Percentiles rank a stretch among this genome's conserved stretches.
These are phyloP conservation scores for Galleria mellonella DNA, from an alignment of 1,140 invertebrate genomes.

Conservation along the genomic window DNA sequence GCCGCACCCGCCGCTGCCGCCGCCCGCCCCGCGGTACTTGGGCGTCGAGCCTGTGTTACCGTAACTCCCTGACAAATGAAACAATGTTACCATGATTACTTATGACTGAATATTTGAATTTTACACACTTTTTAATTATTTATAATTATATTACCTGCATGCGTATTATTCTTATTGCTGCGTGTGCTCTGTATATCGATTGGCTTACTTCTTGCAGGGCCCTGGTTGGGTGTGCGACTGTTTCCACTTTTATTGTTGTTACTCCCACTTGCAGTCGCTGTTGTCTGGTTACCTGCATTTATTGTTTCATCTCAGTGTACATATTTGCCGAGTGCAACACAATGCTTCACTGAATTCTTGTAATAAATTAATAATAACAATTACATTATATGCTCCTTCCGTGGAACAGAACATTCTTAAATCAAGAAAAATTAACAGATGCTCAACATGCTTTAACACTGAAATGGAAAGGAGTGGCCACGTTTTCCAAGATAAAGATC, in stretches of 20 bases:
- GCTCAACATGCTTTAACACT: neutral
- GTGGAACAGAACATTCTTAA: neutral
- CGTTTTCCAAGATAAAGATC: too few species aligned
- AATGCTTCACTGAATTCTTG: neutral
- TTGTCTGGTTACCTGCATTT: neutral
- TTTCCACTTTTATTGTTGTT: too few species aligned
- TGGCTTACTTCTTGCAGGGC: slow-evolving; percentile 37
- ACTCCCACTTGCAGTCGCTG: neutral
- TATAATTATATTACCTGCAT: slow-evolving; percentile 30
- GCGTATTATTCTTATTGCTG: slow-evolving; percentile 28
- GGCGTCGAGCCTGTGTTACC: slow-evolving; percentile 27
- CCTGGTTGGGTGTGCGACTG: neutral
- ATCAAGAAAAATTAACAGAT: neutral
- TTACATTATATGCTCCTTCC: neutral
- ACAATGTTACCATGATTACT: too few species aligned
- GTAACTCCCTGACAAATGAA: slow-evolving; percentile 26
- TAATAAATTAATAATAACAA: neutral
- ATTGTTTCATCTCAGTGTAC: neutral
- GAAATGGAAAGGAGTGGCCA: neutral
- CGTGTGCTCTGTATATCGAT: slow-evolving; percentile 47
- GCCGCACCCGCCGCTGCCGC: too few species aligned
- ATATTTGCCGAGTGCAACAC: too few species aligned
- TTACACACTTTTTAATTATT: too few species aligned
- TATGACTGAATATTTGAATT: neutral
- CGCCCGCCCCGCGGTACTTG: slow-evolving; percentile 14